A percentile compares a stretch with the other conserved stretches of the same genome.
These are phyloP conservation scores for Pluvianellus socialis DNA, from an alignment of 2,113 vertebrate species.

Conservation along the genomic window DNA sequence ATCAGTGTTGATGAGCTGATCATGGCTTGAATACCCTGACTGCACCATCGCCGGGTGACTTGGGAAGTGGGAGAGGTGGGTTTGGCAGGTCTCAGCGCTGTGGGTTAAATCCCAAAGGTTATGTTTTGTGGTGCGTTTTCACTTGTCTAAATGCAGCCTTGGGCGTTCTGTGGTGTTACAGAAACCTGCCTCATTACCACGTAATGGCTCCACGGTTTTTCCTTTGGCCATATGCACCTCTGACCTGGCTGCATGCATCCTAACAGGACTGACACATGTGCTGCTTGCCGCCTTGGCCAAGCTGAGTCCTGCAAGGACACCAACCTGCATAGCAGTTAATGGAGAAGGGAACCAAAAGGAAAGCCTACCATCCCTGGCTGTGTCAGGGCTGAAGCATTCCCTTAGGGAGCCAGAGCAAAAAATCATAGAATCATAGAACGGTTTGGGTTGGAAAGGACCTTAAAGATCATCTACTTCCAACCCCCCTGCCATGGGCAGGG, in stretches of 20 bases:
- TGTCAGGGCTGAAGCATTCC: not conserved
- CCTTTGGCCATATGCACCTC: not conserved
- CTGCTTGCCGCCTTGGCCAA: not conserved
- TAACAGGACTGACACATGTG: not conserved
- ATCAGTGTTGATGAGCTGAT: not conserved
- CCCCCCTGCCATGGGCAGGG: too few relatives aligned
- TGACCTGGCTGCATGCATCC: not conserved
- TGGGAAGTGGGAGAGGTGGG: not conserved
- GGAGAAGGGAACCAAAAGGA: not conserved
- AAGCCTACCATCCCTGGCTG: not conserved
- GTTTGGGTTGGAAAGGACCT: too few relatives aligned
- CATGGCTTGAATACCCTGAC: not conserved
- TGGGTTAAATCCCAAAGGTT: not conserved
- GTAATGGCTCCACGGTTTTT: not conserved
- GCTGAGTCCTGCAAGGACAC: not conserved
- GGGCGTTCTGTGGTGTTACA: not conserved
- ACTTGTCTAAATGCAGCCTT: not conserved
- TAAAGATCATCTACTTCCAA: too few relatives aligned
- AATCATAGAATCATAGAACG: too few relatives aligned
- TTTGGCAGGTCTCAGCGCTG: not conserved
- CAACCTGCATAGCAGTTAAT: not conserved
- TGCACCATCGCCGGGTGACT: not conserved
- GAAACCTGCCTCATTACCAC: not conserved
- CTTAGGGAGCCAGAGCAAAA: not conserved
- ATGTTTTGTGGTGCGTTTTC: not conserved